Conservation (phyloP, 2,113 vertebrate genomes). For the Cepphus grylle region DNA sequence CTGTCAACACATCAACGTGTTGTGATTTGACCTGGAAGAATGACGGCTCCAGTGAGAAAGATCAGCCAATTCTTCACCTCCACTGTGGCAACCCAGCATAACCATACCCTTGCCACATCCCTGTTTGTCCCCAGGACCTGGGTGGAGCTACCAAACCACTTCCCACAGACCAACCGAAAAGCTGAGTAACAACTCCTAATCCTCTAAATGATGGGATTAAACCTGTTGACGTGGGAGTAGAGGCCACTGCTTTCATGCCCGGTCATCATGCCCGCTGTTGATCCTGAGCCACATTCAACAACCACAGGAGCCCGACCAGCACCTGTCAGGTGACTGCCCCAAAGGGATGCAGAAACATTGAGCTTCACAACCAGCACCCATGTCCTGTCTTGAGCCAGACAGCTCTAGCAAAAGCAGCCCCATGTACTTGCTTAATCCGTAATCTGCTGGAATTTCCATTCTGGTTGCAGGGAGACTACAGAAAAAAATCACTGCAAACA, state of each 20-base stretch:
- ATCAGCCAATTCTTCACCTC: neutral
- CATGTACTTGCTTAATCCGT: neutral
- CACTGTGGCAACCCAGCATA: neutral
- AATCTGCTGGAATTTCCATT: neutral
- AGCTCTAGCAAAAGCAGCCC: neutral
- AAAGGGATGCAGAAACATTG: neutral
- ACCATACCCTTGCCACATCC: neutral
- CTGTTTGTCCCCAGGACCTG: neutral
- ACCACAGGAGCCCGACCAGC: neutral
- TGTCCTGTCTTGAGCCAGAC: neutral
- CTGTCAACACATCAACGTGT: too few species aligned
- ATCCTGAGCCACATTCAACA: neutral
- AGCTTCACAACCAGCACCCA: neutral
- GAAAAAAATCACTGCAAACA: neutral
- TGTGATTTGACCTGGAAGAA: neutral
- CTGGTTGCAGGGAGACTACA: neutral
- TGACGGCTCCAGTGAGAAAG: neutral
- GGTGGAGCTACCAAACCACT: neutral
- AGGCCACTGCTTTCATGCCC: neutral
- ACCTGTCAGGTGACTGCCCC: accelerated
- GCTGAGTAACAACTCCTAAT: neutral
- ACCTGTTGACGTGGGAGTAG: neutral
- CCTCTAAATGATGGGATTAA: neutral
- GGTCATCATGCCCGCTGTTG: neutral
- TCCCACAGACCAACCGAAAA: neutral